phyloP scores from a whole-genome alignment of 2,888 invertebrate species.

The Spodoptera exigua region DNA sequence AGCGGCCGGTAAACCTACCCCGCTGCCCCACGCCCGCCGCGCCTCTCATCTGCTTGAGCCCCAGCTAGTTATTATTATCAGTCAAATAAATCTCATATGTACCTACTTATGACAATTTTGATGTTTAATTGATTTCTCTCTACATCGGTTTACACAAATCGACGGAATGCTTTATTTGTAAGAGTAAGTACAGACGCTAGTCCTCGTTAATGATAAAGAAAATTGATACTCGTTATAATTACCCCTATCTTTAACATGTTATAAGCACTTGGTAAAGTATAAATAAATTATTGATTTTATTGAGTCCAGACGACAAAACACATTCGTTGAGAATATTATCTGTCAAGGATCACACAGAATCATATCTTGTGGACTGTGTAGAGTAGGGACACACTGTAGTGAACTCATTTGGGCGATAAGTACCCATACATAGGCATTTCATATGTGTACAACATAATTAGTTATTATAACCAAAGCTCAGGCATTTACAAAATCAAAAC shows the following conservation, averaged over 20 bases:
- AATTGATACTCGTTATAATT: conserved; percentile 12
- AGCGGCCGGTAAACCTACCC: conserved; percentile 77
- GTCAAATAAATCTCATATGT: conserved; percentile 14
- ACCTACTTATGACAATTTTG: conserved; percentile 7
- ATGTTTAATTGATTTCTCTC: background rate
- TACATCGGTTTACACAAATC: conserved; percentile 7
- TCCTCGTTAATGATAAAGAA: too few relatives aligned
- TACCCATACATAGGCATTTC: too few relatives aligned
- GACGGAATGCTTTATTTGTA: background rate
- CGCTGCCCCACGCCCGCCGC: conserved; percentile 67
- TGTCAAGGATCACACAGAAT: conserved; percentile 16
- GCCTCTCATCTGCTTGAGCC: conserved; percentile 63
- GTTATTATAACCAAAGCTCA: too few relatives aligned
- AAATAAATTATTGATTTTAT: conserved; percentile 40
- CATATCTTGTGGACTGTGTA: background rate
- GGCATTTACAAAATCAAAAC: too few relatives aligned
- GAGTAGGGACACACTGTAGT: too few relatives aligned
- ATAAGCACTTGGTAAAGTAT: background rate
- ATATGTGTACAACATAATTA: too few relatives aligned
- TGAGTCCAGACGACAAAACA: conserved; percentile 25
- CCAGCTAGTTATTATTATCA: conserved; percentile 41
- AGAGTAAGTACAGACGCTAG: too few relatives aligned
- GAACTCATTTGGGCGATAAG: too few relatives aligned
- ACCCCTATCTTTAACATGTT: conserved; percentile 1
- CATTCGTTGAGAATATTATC: conserved; percentile 4